These are phyloP conservation scores for Rhagoletis zephyria DNA, from an alignment of 1,140 invertebrate species.

Conservation along the genomic window DNA sequence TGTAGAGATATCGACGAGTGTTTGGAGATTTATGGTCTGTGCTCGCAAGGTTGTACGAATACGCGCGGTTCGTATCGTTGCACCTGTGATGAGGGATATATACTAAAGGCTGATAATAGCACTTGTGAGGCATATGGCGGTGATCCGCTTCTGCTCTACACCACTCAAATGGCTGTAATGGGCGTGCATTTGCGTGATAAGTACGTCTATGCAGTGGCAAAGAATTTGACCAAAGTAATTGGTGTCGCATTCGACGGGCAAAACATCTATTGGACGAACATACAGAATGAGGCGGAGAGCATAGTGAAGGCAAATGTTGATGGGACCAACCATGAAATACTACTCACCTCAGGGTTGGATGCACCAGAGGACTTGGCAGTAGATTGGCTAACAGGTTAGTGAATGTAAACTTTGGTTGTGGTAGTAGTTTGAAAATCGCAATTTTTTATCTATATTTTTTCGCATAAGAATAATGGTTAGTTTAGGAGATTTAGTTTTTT, in stretches of 20 bases:
- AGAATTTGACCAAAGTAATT: slow-evolving; percentile 77
- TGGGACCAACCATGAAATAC: slow-evolving; percentile 76
- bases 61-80: slow-evolving; percentile 84
- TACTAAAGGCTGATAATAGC: slow-evolving; percentile 77
- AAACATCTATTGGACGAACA: slow-evolving; percentile 84
- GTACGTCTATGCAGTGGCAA: slow-evolving; percentile 73
- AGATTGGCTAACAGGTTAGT: slow-evolving; percentile 82
- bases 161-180: slow-evolving; percentile 75
- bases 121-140: slow-evolving; percentile 81
- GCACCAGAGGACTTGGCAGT: slow-evolving; percentile 84
- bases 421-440: no score
- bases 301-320: slow-evolving; percentile 78
- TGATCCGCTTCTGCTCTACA: slow-evolving; percentile 79
- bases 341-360: slow-evolving; percentile 80
- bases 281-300: slow-evolving; percentile 78
- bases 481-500: no score
- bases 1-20: slow-evolving; percentile 88
- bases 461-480: no score
- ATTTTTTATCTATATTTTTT: no score
- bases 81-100: slow-evolving; percentile 84
- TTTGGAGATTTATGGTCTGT: slow-evolving; percentile 79
- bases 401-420: not conserved
- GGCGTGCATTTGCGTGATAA: slow-evolving; percentile 74
- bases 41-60: slow-evolving; percentile 90
- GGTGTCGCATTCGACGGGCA: slow-evolving; percentile 80